A percentile compares a stretch with the other conserved stretches of the same genome.
Evolutionary conservation across 2,113 vertebrate species (phyloP).

Genomic region (Microtus ochrogaster): DNA sequence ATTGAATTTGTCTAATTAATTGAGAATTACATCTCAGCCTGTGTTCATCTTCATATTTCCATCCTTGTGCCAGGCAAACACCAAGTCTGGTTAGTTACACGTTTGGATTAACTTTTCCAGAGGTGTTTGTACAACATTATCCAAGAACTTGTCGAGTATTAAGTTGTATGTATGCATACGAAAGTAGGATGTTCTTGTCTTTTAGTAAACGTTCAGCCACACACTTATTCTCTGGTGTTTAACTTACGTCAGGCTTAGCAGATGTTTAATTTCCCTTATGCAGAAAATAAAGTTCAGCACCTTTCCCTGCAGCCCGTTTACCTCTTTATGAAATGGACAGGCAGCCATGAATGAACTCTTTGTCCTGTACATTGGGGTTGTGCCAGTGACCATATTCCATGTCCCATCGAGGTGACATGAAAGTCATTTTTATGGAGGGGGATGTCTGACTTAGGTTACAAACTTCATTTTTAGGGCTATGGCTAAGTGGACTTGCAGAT

Average conservation of each 20-base stretch:
- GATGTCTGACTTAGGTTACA: neutral
- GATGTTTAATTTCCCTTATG: constrained; percentile 47
- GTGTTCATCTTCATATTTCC: neutral
- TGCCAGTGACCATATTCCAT: neutral
- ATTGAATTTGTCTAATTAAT: constrained; percentile 46
- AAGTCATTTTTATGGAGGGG: constrained; percentile 1
- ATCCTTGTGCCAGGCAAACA: neutral
- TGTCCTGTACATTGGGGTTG: constrained; percentile 2
- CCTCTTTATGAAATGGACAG: constrained; percentile 4
- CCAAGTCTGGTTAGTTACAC: neutral
- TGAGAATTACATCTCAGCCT: neutral
- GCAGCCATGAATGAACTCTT: constrained; percentile 44
- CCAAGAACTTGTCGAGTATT: neutral
- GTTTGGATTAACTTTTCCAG: neutral
- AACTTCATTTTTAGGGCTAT: neutral
- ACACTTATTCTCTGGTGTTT: neutral
- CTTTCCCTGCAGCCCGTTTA: constrained; percentile 57
- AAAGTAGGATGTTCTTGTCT: neutral
- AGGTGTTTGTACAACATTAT: neutral
- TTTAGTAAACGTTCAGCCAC: neutral
- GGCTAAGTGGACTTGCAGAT: neutral
- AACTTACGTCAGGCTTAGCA: neutral
- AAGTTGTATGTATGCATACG: too few species aligned
- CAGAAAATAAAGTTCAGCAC: constrained; percentile 65
- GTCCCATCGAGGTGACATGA: constrained; percentile 55